Conservation (phyloP, 2,113 vertebrate genomes). For the Chrysemys picta region DNA sequence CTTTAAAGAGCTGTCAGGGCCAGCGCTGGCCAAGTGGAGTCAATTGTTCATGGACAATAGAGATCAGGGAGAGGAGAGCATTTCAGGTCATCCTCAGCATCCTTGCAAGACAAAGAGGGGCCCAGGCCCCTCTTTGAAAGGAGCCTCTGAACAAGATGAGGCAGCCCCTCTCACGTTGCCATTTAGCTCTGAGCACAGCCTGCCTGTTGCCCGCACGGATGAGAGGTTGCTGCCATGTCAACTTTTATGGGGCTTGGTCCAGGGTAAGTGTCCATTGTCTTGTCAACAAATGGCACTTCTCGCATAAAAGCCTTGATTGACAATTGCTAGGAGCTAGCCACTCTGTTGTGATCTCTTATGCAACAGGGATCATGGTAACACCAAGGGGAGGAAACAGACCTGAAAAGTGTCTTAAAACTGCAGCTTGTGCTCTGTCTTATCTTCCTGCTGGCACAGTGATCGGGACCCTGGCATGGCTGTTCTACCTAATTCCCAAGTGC, state of each 20-base stretch:
- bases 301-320: conserved; percentile 74
- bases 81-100: background rate
- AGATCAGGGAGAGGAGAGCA: background rate
- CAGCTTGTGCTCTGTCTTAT: background rate
- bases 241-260: conserved; percentile 64
- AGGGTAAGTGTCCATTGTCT: conserved; percentile 65
- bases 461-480: too few relatives aligned
- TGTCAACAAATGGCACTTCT: conserved; percentile 74
- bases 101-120: conserved; percentile 65
- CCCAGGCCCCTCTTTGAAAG: conserved; percentile 13
- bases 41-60: background rate
- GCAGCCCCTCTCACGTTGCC: conserved; percentile 69
- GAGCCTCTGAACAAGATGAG: conserved; percentile 54
- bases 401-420: background rate
- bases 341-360: background rate
- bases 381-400: background rate
- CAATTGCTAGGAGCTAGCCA: conserved; percentile 43
- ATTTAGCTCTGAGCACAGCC: conserved; percentile 69
- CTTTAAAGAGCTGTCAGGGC: background rate
- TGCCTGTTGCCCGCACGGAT: conserved; percentile 72
- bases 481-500: too few relatives aligned
- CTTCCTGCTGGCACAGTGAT: background rate
- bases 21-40: background rate
- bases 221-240: conserved; percentile 74
- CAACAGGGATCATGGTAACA: background rate